Base-by-base conservation (phyloP, 2,888 invertebrate species). In the Eledone cirrhosa region DNA sequence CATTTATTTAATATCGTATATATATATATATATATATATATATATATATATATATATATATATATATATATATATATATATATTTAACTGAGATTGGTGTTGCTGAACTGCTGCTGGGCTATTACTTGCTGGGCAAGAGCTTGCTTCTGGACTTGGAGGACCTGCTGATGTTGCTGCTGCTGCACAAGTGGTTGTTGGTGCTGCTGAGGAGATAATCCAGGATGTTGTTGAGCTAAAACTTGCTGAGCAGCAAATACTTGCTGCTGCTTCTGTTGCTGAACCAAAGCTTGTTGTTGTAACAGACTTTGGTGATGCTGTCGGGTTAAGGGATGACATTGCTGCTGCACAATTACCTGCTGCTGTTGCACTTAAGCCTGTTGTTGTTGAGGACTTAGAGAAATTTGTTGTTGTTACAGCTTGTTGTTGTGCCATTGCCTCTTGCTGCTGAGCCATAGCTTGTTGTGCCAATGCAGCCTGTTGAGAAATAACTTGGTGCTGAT, bases 341-440 rank as follows among this genome's bases (percentile, higher is more conserved):
- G 76, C 47, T 76, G 76, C 14, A 47, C 41, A n/a, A 76, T 29
- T 14, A 48, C 22, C 48, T 76, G 76, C 24, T 47, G 76, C 48
- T 76, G 76, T 48, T 76, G 76, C n/a, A 76, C 27, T 22, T 47
- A 47, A 4, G 76, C 76, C 47, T 76, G 75, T n/a, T n/a, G n/a
- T n/a, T 76, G 76, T 22, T 75, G 75, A 13, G 47, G 76, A 29
- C 47, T 76, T 48, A 76, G 22, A 48, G 16, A n/a, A 47, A 47
- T 41, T 76, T 76, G 76, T 24, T 76, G 41, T n/a, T 31, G 72
- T 31, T 41, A 41, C 29, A 16, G 31, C 33, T 19, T 72, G 72
- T 41, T 19, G 72, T 22, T 72, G 72, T 2, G 31, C 33, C 19
- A 41, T 31, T 69, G 69, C 69, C 4, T 33, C 8, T 69, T 29